These are phyloP conservation scores for Anser cygnoides DNA, from an alignment of 2,113 vertebrate genomes.

Conservation along the genomic window DNA sequence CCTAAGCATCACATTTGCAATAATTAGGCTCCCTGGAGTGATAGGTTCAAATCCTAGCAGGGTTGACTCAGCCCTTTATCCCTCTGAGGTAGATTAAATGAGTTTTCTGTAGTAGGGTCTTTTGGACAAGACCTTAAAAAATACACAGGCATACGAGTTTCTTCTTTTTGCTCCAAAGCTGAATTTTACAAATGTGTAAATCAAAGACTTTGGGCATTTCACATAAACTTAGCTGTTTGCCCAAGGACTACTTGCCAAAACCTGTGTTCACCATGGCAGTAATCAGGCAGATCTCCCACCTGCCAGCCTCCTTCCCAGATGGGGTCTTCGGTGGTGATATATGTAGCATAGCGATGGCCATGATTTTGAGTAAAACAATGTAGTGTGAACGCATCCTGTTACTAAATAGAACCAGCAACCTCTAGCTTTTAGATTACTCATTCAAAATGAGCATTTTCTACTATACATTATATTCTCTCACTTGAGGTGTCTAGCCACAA, in stretches of 20 bases:
- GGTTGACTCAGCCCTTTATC: slow-evolving; percentile 27
- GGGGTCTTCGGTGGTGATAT: neutral
- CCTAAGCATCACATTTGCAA: slow-evolving; percentile 6
- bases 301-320: neutral
- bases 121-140: slow-evolving; percentile 54
- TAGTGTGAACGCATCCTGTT: neutral
- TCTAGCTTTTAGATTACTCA: neutral
- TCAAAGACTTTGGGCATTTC: neutral
- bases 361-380: neutral
- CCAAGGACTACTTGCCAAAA: neutral
- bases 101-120: slow-evolving; percentile 22
- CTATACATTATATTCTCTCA: neutral
- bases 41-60: slow-evolving; percentile 46
- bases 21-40: slow-evolving; percentile 56
- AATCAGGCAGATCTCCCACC: neutral
- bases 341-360: neutral
- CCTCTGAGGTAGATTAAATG: slow-evolving; percentile 12
- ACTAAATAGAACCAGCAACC: neutral
- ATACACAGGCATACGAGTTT: neutral
- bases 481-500: neutral
- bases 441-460: neutral
- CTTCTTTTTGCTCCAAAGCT: neutral
- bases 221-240: neutral
- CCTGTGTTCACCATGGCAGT: neutral
- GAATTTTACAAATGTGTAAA: neutral